These are phyloP conservation scores for Leucania comma DNA, from an alignment of 2,888 invertebrate species.

Conservation along the genomic window DNA sequence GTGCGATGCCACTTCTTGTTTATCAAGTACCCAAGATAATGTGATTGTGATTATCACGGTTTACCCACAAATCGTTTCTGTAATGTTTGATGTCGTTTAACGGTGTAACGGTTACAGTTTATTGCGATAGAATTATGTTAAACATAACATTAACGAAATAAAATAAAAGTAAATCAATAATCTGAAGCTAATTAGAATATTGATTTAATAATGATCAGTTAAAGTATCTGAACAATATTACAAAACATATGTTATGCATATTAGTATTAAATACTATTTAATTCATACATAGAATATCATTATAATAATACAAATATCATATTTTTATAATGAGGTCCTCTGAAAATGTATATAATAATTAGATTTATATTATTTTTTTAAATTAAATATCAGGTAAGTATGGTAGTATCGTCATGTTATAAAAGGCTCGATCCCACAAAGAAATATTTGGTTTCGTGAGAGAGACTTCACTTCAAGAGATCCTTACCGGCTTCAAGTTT, in stretches of 20 bases:
- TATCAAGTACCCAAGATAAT: conserved; percentile 67
- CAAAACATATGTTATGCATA: not conserved
- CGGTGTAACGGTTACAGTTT: conserved; percentile 18
- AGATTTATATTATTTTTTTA: too few relatives aligned
- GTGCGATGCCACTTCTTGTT: conserved; percentile 58
- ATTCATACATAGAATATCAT: not conserved
- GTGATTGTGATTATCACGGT: conserved; percentile 54
- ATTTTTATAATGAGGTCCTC: not conserved
- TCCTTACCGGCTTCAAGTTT: conserved; percentile 12
- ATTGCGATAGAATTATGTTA: not conserved
- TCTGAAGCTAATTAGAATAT: not conserved
- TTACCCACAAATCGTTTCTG: conserved; percentile 28
- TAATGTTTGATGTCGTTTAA: conserved; percentile 22
- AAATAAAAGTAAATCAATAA: not conserved
- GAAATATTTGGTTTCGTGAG: conserved; percentile 29
- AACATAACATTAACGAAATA: not conserved
- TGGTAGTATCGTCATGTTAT: not conserved
- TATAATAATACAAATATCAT: too few relatives aligned
- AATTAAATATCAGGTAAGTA: not conserved
- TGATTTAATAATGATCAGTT: too few relatives aligned
- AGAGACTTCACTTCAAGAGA: conserved; percentile 26
- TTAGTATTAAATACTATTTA: not conserved
- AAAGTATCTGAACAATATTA: not conserved
- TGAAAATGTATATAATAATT: too few relatives aligned
- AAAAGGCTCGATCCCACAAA: conserved; percentile 5